Percentiles rank a stretch among this genome's conserved stretches.
Conservation (phyloP, 2,888 invertebrate species). For the Troglohyphantes excavatus region DNA sequence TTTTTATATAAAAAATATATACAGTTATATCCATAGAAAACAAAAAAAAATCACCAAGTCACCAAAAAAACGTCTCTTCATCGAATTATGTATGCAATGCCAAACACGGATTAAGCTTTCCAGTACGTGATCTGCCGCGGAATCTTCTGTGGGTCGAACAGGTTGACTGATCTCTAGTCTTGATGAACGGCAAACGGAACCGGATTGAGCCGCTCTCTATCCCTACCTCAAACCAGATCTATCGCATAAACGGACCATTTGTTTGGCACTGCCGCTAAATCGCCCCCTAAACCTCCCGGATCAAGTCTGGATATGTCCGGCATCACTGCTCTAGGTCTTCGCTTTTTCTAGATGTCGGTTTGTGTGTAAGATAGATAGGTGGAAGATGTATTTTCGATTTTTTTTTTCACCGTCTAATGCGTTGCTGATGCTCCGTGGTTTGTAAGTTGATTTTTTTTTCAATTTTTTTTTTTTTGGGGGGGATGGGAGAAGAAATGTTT, state of each 20-base stretch:
- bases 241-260: conserved; percentile 77
- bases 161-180: conserved; percentile 53
- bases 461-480: neutral
- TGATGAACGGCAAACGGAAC: conserved; percentile 77
- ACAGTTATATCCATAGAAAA: too few relatives aligned
- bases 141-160: conserved; percentile 54
- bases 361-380: conserved; percentile 58
- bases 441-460: conserved; percentile 68
- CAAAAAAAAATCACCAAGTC: too few relatives aligned
- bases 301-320: conserved; percentile 73
- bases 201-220: conserved; percentile 60
- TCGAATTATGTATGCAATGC: neutral
- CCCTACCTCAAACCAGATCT: conserved; percentile 63
- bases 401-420: conserved; percentile 55
- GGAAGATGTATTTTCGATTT: conserved; percentile 49
- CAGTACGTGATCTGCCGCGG: neutral
- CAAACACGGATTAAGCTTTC: conserved; percentile 31
- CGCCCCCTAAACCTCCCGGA: conserved; percentile 70
- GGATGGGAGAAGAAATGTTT: conserved; percentile 62
- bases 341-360: conserved; percentile 1
- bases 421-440: conserved; percentile 58
- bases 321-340: conserved; percentile 10
- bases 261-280: conserved; percentile 71
- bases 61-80: too few relatives aligned
- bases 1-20: too few relatives aligned